Base-by-base conservation (phyloP, 2,113 vertebrate genomes). In the Phylloscopus whistleri region DNA sequence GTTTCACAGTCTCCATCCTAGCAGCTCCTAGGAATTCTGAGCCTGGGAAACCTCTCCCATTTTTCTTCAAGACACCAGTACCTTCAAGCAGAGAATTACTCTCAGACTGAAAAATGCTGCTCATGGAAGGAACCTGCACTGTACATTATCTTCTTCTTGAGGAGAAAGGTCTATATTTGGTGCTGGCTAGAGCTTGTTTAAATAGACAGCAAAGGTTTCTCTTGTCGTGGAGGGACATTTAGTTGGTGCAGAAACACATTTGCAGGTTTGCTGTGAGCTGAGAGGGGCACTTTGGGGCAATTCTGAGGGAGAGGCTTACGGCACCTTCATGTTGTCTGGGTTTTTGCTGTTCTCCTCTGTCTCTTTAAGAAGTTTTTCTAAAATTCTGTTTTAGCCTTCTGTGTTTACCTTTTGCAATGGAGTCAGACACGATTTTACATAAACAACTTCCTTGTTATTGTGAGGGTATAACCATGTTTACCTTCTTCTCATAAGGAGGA, bases 321-420 rank as follows among this genome's bases (percentile, higher is more conserved):
- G 26, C 75, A 69, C 15, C 67, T 76, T 49, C 0, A 0, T 41
- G 39, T 41, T 41, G 11, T 41, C 39, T 41, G 39, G 39, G 39
- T 11, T 41, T 41, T 41, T 41, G 39, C 39, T 41, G 39, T 41
- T 41, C 39, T 41, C 39, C 39, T 41, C 39, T 41, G 39, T 41
- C 39, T 41, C 39, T 41, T 41, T 41, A 41, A 11, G 39, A 41
- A 41, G 39, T 41, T 41, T 41, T 41, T 41, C 39, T 11, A 41
- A 41, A 41, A 12, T 41, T 41, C 39, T 41, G 12, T 41, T 41
- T 41, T 12, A 41, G 11, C 39, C 39, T 41, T 41, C 39, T 41
- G 11, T 11, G 11, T 41, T 41, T 41, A 41, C 39, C 39, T 41
- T 41, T 41, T 10, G 39, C 39, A 41, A 41, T 41, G n/a, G n/a